Evolutionary conservation across 2,797 vertebrate genomes (phyloP).

Genomic region (Coregonus ussuriensis): DNA sequence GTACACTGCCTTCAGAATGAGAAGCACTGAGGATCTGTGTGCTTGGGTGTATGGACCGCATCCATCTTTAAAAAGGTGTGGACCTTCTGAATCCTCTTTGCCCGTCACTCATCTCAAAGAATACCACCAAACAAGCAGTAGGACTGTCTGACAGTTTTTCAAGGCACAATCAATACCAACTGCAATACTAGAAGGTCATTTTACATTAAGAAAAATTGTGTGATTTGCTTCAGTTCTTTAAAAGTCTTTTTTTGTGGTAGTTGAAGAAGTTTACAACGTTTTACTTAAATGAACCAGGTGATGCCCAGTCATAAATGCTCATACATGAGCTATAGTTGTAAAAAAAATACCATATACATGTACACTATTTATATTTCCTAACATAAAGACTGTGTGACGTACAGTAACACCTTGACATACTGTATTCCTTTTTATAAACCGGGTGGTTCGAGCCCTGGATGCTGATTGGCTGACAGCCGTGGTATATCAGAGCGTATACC

Average conservation of each 20-base stretch:
- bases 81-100: conserved; percentile 19
- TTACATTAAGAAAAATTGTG: too few relatives aligned
- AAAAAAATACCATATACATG: neutral
- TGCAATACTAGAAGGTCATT: neutral
- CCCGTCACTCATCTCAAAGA: conserved; percentile 32
- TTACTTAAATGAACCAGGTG: neutral
- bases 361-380: neutral
- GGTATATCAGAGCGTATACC: too few relatives aligned
- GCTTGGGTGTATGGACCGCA: conserved; percentile 17
- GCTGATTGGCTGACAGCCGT: too few relatives aligned
- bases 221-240: too few relatives aligned
- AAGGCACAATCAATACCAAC: conserved; percentile 2
- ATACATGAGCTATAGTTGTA: neutral
- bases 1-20: neutral
- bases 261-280: too few relatives aligned
- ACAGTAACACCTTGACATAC: neutral
- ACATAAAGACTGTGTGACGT: neutral
- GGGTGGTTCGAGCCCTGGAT: too few relatives aligned
- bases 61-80: conserved; percentile 44
- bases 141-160: neutral
- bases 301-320: neutral
- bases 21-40: neutral
- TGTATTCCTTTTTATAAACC: neutral
- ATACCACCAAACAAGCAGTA: conserved; percentile 15
- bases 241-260: too few relatives aligned